Evolutionary conservation across 2,888 invertebrate genomes (phyloP).

Genomic region (Orthosia incerta): DNA sequence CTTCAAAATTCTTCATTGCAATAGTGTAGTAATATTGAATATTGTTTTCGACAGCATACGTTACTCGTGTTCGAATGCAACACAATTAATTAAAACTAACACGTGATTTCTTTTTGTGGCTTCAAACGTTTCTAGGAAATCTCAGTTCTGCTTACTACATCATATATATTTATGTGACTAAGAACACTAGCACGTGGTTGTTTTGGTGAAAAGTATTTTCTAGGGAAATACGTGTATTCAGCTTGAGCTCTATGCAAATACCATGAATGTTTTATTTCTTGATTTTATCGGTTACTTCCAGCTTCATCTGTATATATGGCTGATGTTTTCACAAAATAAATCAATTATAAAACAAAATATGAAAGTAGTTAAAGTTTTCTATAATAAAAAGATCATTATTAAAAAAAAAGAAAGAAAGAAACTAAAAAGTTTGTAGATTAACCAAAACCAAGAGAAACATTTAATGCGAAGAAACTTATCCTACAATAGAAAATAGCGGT

Average conservation of each 20-base stretch:
- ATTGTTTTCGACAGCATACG: not conserved
- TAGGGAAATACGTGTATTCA: not conserved
- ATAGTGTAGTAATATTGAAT: not conserved
- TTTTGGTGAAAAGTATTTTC: constrained; percentile 9
- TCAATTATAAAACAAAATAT: too few species aligned
- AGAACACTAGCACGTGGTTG: not conserved
- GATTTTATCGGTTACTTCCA: not conserved
- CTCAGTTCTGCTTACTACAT: constrained; percentile 28
- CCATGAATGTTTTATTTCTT: not conserved
- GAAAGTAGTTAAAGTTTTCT: not conserved
- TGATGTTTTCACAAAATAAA: not conserved
- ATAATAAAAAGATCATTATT: constrained; percentile 2
- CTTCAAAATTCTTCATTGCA: not conserved
- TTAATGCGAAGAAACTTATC: constrained; percentile 34
- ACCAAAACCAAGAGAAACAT: not conserved
- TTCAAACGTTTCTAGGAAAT: constrained; percentile 50
- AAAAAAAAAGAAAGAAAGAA: too few species aligned
- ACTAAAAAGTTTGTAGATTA: constrained; percentile 22
- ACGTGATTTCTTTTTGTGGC: constrained; percentile 53
- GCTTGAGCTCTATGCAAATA: not conserved
- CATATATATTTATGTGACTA: constrained; percentile 37
- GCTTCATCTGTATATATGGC: too few species aligned
- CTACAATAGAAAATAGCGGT: constrained; percentile 31
- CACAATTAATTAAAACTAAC: constrained; percentile 41
- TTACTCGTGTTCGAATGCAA: constrained; percentile 15